A percentile compares a stretch with the other conserved stretches of the same genome.
Conservation (phyloP, 2,797 vertebrate species). For the Geotrypetes seraphini region DNA sequence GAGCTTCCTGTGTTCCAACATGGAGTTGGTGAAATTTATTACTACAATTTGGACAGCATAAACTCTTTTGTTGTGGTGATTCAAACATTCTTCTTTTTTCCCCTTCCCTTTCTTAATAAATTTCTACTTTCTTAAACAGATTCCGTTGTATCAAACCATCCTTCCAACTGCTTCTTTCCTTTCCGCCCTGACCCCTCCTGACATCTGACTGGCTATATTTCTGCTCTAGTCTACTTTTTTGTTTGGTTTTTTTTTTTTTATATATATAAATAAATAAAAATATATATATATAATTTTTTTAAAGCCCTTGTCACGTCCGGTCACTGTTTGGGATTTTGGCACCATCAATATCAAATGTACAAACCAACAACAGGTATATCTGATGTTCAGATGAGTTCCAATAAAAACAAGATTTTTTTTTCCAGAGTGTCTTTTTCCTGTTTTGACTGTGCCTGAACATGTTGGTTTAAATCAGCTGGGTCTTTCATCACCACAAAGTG, state of each 20-base stretch:
- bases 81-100: slow-evolving; percentile 1
- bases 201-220: slow-evolving; percentile 38
- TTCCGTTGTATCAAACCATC: slow-evolving; percentile 49
- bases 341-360: slow-evolving; percentile 78
- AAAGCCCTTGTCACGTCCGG: slow-evolving; percentile 40
- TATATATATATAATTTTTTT: too few species aligned
- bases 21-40: slow-evolving; percentile 27
- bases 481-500: too few species aligned
- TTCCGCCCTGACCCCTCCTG: slow-evolving; percentile 29
- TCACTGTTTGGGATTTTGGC: slow-evolving; percentile 65
- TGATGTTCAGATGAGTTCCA: slow-evolving; percentile 88
- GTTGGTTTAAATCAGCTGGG: too few species aligned
- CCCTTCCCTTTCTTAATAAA: slow-evolving; percentile 39
- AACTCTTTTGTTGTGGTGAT: slow-evolving; percentile 34
- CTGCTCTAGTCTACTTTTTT: slow-evolving; percentile 16
- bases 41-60: slow-evolving; percentile 43
- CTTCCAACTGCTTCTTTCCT: slow-evolving; percentile 48
- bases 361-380: slow-evolving; percentile 81
- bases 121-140: slow-evolving; percentile 57
- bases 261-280: not conserved
- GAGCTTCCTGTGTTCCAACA: slow-evolving; percentile 24
- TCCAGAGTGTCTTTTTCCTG: slow-evolving; percentile 40
- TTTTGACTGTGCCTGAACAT: too few species aligned
- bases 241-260: slow-evolving; percentile 20
- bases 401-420: slow-evolving; percentile 64